These are phyloP conservation scores for Tympanuchus pallidicinctus DNA, from an alignment of 2,113 vertebrate genomes.

Conservation along the genomic window DNA sequence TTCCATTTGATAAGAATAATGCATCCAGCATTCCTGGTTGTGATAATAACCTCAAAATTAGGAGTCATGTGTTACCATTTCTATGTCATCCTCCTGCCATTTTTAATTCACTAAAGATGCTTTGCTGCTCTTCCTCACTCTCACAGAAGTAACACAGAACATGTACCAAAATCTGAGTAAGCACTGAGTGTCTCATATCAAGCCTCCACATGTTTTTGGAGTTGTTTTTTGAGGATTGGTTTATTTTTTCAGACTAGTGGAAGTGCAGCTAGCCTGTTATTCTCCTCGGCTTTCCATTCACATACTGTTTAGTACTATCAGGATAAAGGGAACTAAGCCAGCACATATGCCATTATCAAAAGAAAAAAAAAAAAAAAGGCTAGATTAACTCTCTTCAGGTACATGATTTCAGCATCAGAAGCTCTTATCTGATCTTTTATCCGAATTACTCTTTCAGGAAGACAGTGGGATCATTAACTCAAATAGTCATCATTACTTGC, in stretches of 20 bases:
- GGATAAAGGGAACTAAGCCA: slow-evolving; percentile 3
- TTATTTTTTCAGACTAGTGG: neutral
- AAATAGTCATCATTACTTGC: slow-evolving; percentile 1
- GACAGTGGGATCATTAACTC: neutral
- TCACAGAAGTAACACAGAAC: neutral
- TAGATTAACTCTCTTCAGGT: neutral
- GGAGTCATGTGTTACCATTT: neutral
- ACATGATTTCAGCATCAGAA: neutral
- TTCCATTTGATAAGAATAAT: neutral
- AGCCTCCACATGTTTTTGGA: neutral
- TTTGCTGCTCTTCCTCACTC: neutral
- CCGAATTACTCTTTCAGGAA: slow-evolving; percentile 39
- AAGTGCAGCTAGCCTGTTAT: neutral
- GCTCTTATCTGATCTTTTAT: neutral
- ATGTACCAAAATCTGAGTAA: neutral
- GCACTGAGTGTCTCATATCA: neutral
- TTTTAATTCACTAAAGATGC: neutral
- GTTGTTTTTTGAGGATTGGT: neutral
- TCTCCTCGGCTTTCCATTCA: neutral
- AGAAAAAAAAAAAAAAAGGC: neutral
- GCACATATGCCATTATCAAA: neutral
- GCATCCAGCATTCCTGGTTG: neutral
- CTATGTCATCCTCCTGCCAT: neutral
- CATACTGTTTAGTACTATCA: neutral
- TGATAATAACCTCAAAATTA: neutral